Conservation (phyloP, 92 coral and sea anemone species). For the Montipora capitata region DNA sequence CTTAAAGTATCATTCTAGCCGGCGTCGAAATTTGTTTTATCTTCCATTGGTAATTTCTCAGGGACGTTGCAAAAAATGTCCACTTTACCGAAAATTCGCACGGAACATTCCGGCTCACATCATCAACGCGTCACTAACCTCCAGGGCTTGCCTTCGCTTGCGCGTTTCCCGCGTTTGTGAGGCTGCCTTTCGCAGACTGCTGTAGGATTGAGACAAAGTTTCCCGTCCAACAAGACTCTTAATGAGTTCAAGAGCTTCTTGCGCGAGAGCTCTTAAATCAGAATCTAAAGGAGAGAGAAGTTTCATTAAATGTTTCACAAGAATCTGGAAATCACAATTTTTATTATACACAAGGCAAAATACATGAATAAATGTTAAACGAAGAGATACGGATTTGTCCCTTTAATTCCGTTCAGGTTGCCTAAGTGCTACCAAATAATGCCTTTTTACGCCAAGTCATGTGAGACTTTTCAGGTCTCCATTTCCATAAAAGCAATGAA, state of each 20-base stretch:
- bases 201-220: constrained; percentile 86
- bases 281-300: constrained; percentile 39
- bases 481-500: too few relatives aligned
- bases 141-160: constrained; percentile 86
- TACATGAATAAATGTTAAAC: too few relatives aligned
- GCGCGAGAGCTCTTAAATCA: constrained; percentile 80
- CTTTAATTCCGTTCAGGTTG: too few relatives aligned
- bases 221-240: constrained; percentile 92
- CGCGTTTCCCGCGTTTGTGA: constrained; percentile 82
- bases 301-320: not conserved
- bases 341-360: too few relatives aligned
- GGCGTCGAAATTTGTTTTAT: not conserved
- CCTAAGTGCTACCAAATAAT: too few relatives aligned
- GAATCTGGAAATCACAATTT: not conserved
- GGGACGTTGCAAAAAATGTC: not conserved
- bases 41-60: not conserved
- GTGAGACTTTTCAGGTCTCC: too few relatives aligned
- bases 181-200: constrained; percentile 83
- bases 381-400: too few relatives aligned
- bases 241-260: constrained; percentile 92
- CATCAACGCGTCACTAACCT: constrained; percentile 68
- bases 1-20: too few relatives aligned
- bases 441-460: too few relatives aligned
- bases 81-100: not conserved
- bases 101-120: not conserved